Evolutionary conservation across 2,797 vertebrate species (phyloP).

Genomic region (Miichthys miiuy): DNA sequence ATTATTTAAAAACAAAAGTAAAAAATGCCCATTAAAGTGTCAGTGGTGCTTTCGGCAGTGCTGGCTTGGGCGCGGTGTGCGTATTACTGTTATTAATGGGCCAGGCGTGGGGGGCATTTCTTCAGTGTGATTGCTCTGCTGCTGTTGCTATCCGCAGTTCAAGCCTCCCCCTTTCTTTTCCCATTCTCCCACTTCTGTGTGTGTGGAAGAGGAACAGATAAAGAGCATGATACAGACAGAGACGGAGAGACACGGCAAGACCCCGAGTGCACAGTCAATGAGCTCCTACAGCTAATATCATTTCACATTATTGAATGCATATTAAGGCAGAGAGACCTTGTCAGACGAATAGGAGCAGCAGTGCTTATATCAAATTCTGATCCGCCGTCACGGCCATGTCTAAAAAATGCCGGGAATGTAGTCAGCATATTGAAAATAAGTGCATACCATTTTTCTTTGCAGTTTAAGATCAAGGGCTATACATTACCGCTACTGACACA

Average conservation of each 20-base stretch:
- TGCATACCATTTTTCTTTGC: slow-evolving; percentile 69
- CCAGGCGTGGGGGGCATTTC: slow-evolving; percentile 77
- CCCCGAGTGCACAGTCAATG: slow-evolving; percentile 75
- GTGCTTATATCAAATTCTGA: slow-evolving; percentile 75
- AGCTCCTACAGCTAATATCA: slow-evolving; percentile 78
- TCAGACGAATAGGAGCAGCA: slow-evolving; percentile 68
- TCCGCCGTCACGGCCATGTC: slow-evolving; percentile 63
- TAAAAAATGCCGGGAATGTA: slow-evolving; percentile 64
- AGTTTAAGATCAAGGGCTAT: slow-evolving; percentile 73
- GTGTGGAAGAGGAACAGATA: slow-evolving; percentile 64
- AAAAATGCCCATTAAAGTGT: slow-evolving; percentile 85
- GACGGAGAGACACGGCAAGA: slow-evolving; percentile 67
- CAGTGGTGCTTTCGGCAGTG: slow-evolving; percentile 78
- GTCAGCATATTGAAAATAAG: slow-evolving; percentile 75
- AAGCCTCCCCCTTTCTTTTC: slow-evolving; percentile 35
- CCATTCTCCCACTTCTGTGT: slow-evolving; percentile 37
- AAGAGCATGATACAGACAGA: slow-evolving; percentile 67
- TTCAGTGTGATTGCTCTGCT: slow-evolving; percentile 75
- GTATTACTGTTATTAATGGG: slow-evolving; percentile 84
- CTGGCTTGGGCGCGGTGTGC: slow-evolving; percentile 72
- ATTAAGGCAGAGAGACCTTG: slow-evolving; percentile 68
- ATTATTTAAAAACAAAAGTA: slow-evolving; percentile 86
- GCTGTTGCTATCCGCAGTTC: slow-evolving; percentile 73
- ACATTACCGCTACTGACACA: slow-evolving; percentile 73
- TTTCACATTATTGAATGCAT: slow-evolving; percentile 78